Conservation (phyloP, 1,140 invertebrate genomes). For the Branchinecta lindahli region DNA sequence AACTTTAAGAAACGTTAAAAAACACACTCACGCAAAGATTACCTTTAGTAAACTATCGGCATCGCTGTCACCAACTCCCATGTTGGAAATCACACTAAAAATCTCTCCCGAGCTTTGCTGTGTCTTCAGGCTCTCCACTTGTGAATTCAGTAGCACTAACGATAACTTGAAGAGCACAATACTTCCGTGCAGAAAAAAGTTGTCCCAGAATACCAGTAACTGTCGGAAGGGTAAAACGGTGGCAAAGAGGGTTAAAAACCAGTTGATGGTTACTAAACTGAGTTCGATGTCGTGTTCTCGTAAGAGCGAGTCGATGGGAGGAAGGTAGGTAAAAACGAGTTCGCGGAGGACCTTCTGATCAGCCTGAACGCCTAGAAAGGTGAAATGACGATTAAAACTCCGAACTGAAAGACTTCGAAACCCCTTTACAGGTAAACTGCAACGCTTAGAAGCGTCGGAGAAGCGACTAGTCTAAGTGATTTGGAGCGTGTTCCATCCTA, state of each 20-base stretch:
- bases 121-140: constrained; percentile 61
- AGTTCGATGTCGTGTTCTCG: constrained; percentile 90
- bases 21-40: no score
- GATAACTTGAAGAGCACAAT: constrained; percentile 92
- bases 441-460: constrained; percentile 14
- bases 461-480: no score
- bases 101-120: constrained; percentile 89
- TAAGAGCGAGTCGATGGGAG: constrained; percentile 71
- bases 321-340: constrained; percentile 72
- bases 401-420: not conserved
- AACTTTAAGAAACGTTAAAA: constrained; percentile 1
- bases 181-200: constrained; percentile 90
- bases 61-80: constrained; percentile 81
- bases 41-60: constrained; percentile 61
- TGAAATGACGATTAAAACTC: not conserved
- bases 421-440: not conserved
- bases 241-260: constrained; percentile 95
- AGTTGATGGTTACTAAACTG: constrained; percentile 87
- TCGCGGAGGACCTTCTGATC: constrained; percentile 87
- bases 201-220: constrained; percentile 87
- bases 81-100: constrained; percentile 88
- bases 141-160: constrained; percentile 84
- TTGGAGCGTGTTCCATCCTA: no score
- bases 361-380: constrained; percentile 55
- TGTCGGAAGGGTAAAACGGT: constrained; percentile 97